Base-by-base conservation (phyloP, 2,797 vertebrate species). In the Sebastes glaucus region DNA sequence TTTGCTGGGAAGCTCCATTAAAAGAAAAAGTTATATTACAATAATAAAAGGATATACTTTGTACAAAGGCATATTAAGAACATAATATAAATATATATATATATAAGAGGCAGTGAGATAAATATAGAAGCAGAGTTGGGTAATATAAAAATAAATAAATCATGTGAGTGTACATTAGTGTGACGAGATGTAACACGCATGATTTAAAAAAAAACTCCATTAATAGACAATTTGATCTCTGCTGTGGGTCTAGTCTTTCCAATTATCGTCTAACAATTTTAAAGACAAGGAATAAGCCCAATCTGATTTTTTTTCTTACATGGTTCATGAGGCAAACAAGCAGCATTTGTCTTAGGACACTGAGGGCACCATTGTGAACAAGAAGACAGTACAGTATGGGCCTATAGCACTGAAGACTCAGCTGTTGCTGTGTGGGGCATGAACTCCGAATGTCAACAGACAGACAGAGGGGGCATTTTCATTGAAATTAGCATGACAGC, bases 381-480 rank as follows among this genome's bases (percentile, higher is more conserved):
- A 25, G 32, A 14, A 77, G 85, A 84, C 82, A 70, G 82, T 82
- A 81, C 85, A 89, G 85, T 84, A 81, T 78, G 7, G 61, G 61
- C 61, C 61, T 14, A 78, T 64, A 25, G 59, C 77, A 27, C 52
- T 57, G 62, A 60, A 87, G 87, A 93, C 83, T 83, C 87, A 88
- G 88, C 91, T 93, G 92, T 91, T 89, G 88, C 83, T 83, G 88
- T 84, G 85, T 59, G 87, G 85, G 80, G 81, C 90, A 89, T 87
- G 91, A 89, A 90, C 87, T 86, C 84, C 71, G 89, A 89, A 88
- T 94, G 89, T 93, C 89, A 93, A 92, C 84, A 90, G 74, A 92
- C 84, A 90, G 77, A 91, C 90, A 92, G 88, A 88, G 78, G 79
- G 81, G 74, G 76, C 85, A 85, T 92, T 92, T 88, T 87, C 70